Percentiles rank a stretch among this genome's conserved stretches.
These are phyloP conservation scores for Fabriciana adippe DNA, from an alignment of 2,888 invertebrate species.

Conservation along the genomic window DNA sequence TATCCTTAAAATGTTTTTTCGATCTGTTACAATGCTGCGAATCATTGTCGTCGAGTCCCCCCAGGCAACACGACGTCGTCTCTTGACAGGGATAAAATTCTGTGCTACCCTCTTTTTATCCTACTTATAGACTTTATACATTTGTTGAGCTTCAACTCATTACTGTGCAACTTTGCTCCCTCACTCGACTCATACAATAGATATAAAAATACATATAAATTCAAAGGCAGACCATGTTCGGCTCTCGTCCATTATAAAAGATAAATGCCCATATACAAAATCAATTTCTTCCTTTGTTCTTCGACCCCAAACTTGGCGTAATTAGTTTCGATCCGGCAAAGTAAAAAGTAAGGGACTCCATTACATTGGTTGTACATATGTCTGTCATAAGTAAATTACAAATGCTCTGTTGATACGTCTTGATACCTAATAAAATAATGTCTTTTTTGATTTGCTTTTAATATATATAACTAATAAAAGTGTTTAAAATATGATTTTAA, in stretches of 20 bases:
- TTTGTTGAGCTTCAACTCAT: constrained; percentile 58
- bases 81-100: constrained; percentile 52
- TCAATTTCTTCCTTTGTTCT: constrained; percentile 54
- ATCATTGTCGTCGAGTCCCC: constrained; percentile 44
- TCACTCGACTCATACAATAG: constrained; percentile 60
- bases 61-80: constrained; percentile 44
- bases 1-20: constrained; percentile 39
- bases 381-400: too few relatives aligned
- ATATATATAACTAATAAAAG: too few relatives aligned
- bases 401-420: too few relatives aligned
- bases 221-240: constrained; percentile 32
- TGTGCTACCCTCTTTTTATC: constrained; percentile 60
- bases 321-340: constrained; percentile 49
- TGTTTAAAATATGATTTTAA: too few relatives aligned
- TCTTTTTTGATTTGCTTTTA: too few relatives aligned
- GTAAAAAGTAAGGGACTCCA: constrained; percentile 44
- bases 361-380: too few relatives aligned
- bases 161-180: constrained; percentile 63
- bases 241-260: constrained; percentile 28
- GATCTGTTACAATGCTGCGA: constrained; percentile 41
- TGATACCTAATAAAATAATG: too few relatives aligned
- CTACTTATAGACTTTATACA: constrained; percentile 45
- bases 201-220: constrained; percentile 46
- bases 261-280: constrained; percentile 47
- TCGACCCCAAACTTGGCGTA: constrained; percentile 52